These are phyloP conservation scores for Prosopocoilus inquinatus DNA, from an alignment of 2,888 invertebrate genomes.

Conservation along the genomic window DNA sequence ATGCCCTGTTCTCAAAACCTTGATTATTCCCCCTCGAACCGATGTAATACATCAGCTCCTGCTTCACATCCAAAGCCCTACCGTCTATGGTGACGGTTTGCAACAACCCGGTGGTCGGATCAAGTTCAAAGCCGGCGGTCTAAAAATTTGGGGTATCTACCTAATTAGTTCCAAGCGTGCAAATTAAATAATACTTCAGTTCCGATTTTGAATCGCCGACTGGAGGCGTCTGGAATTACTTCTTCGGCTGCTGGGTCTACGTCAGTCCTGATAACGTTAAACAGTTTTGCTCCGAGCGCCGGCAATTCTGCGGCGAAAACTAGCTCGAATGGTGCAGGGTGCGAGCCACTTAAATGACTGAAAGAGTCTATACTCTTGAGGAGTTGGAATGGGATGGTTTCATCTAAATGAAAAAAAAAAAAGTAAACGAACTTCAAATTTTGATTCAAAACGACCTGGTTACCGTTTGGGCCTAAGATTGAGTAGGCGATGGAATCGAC, in stretches of 20 bases:
- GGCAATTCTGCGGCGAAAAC: slow-evolving; percentile 67
- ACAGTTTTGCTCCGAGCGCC: slow-evolving; percentile 64
- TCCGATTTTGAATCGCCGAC: slow-evolving; percentile 11
- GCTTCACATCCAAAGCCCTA: slow-evolving; percentile 49
- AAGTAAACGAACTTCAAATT: no score
- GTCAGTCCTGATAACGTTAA: slow-evolving; percentile 47
- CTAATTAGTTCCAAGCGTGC: neutral
- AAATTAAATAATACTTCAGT: slow-evolving; percentile 4
- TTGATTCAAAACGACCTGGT: no score
- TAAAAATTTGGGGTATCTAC: slow-evolving; percentile 8
- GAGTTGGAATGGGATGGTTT: slow-evolving; percentile 31
- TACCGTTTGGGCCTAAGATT: slow-evolving; percentile 15
- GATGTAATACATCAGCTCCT: slow-evolving; percentile 71
- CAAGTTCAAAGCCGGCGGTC: slow-evolving; percentile 51
- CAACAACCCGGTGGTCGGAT: slow-evolving; percentile 56
- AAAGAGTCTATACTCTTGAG: slow-evolving; percentile 23
- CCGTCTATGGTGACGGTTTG: slow-evolving; percentile 52
- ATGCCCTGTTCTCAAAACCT: slow-evolving; percentile 62
- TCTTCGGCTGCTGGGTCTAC: neutral
- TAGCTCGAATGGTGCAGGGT: slow-evolving; percentile 61
- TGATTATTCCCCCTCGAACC: slow-evolving; percentile 66
- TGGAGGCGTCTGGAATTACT: neutral
- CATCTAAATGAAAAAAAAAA: no score
- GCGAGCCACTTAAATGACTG: slow-evolving; percentile 13
- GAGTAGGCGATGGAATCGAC: slow-evolving; percentile 55